Evolutionary conservation across 2,113 vertebrate species (phyloP).

Genomic region (Varanus komodoensis): DNA sequence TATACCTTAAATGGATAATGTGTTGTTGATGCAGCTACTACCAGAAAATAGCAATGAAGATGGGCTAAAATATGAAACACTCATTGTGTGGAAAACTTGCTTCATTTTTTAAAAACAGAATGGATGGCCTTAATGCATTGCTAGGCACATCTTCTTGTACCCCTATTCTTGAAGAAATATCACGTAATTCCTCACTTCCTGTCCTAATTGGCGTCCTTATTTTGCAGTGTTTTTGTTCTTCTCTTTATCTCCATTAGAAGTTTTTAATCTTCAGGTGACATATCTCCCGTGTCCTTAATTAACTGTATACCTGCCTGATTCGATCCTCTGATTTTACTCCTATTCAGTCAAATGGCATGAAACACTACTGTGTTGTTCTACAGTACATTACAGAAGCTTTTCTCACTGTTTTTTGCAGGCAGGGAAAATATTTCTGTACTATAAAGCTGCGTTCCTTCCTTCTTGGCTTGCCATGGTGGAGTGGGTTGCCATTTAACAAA

Average conservation of each 20-base stretch:
- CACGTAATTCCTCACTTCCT: background rate
- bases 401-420: background rate
- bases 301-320: background rate
- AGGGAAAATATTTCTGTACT: constrained; percentile 19
- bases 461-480: constrained; percentile 36
- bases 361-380: background rate
- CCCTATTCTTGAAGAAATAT: background rate
- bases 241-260: background rate
- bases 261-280: background rate
- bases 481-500: constrained; percentile 7
- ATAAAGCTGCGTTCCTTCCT: background rate
- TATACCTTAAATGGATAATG: background rate
- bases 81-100: background rate
- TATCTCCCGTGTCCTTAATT: background rate
- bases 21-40: background rate
- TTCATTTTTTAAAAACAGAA: background rate
- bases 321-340: background rate
- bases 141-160: background rate
- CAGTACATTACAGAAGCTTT: background rate
- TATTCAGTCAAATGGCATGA: background rate
- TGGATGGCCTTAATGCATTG: background rate
- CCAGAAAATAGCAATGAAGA: background rate
- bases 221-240: background rate
- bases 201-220: background rate
- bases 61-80: background rate